Evolutionary conservation across 2,113 vertebrate genomes (phyloP), one percentile per base, ranked within the genome.

Genomic region (Bambusicola thoracicus): DNA sequence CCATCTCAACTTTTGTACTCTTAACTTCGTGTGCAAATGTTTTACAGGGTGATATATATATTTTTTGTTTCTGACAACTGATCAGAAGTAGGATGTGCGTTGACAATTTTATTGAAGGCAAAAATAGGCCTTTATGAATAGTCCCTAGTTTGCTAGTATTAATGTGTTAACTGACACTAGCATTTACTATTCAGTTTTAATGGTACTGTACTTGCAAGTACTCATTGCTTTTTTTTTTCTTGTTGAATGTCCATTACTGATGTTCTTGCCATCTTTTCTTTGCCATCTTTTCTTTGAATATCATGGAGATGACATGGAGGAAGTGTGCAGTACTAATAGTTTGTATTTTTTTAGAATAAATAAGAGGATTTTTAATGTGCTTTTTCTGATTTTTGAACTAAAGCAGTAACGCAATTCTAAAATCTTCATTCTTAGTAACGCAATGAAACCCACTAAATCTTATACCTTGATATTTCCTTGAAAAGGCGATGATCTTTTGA

Each of bases 341-440:
- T 92, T 67, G 92, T 93, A 72, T 85, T 95, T 58, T 56, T 58
- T 87, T 89, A 89, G 72, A 34, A 43, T 65, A 73, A 94, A 56
- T 67, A 61, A 77, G 83, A 85, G 46, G 72, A 87, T 92, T 96
- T 91, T 34, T 10, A 53, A 44, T 55, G 63, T 74, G 53, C 27
- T 87, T 96, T 93, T 92, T 76, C 77, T 74, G 77, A 34, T 67
- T 85, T 93, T 85, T 89, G 46, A 78, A 85, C 80, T 53, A 77
- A 87, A 89, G 61, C 65, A 38, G 66, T 94, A 83, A 90, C 13
- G 46, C 30, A 56, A 80, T 38, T 91, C 62, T 93, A 61, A 95
- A 92, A 77, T 80, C 4, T 94, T 96, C 27, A 24, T 90, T 62
- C 80, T 93, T 94, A 85, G n/a, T 81, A 89, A 59, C 76, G 58